These are phyloP conservation scores for Drymodes brunneopygia DNA, from an alignment of 2,113 vertebrate genomes.

Conservation along the genomic window DNA sequence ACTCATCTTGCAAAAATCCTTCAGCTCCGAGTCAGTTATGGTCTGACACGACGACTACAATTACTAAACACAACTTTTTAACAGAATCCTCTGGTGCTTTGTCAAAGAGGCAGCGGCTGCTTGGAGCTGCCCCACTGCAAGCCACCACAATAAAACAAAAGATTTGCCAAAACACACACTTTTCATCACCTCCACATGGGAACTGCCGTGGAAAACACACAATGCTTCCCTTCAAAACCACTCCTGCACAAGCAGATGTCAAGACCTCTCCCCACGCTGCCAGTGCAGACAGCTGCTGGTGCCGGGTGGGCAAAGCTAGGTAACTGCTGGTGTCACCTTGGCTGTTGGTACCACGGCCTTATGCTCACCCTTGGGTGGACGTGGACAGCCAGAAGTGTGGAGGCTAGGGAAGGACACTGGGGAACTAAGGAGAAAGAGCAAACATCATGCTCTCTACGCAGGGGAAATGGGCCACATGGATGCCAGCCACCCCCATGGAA, in stretches of 20 bases:
- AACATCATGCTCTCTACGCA: accelerated
- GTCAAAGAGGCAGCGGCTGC: constrained; percentile 78
- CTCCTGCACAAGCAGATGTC: constrained; percentile 39
- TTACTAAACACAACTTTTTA: constrained; percentile 89
- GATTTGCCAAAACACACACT: constrained; percentile 77
- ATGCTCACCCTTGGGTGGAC: accelerated
- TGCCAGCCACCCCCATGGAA: accelerated
- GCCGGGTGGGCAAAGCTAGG: not conserved
- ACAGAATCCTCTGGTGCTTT: constrained; percentile 87
- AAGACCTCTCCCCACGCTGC: not conserved
- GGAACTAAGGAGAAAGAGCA: not conserved
- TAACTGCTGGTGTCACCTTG: not conserved
- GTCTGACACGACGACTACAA: constrained; percentile 86
- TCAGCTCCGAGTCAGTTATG: constrained; percentile 85
- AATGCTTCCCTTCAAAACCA: constrained; percentile 50
- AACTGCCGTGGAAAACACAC: constrained; percentile 25
- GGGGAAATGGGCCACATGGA: not conserved
- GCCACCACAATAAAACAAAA: constrained; percentile 78
- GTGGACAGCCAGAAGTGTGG: accelerated
- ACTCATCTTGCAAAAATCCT: constrained; percentile 87
- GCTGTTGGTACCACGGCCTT: not conserved
- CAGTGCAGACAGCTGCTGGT: accelerated
- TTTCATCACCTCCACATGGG: constrained; percentile 65
- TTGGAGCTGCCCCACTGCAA: constrained; percentile 71
- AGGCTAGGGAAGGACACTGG: accelerated